phyloP scores from a whole-genome alignment of 1,140 invertebrate genomes.

The Scylla paramamosain region DNA sequence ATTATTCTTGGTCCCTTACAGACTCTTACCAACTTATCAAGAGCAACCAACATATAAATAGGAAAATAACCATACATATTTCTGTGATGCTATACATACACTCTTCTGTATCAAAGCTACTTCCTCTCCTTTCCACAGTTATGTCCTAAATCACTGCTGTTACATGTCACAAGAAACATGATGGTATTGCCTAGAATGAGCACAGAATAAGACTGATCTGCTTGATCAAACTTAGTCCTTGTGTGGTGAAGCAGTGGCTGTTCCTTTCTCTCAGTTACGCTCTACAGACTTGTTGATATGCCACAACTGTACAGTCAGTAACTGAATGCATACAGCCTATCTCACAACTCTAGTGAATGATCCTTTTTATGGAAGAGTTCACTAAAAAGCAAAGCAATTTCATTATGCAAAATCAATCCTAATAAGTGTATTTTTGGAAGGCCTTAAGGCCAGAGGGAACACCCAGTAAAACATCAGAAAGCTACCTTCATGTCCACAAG shows the following conservation, averaged over 20 bases:
- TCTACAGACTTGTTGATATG: not conserved
- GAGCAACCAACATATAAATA: not conserved
- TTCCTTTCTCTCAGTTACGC: not conserved
- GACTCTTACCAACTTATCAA: slow-evolving; percentile 8
- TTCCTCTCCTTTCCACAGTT: not conserved
- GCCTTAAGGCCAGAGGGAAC: not conserved
- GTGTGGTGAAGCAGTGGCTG: not conserved
- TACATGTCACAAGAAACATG: not conserved
- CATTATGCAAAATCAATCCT: not conserved
- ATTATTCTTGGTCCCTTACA: not conserved
- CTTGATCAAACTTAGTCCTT: not conserved
- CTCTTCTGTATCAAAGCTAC: not conserved
- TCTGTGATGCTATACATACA: not conserved
- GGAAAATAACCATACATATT: not conserved
- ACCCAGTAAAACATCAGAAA: not conserved
- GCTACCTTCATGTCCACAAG: not conserved
- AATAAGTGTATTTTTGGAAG: not conserved
- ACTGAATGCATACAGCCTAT: not conserved
- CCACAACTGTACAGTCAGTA: not conserved
- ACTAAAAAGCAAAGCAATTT: slow-evolving; percentile 14
- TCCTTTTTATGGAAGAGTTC: not conserved
- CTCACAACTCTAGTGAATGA: not conserved
- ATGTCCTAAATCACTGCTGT: not conserved
- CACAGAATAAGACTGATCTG: not conserved
- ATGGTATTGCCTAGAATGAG: not conserved